These are phyloP conservation scores for Drosophila parabipectinata DNA, from an alignment of 1,140 invertebrate genomes.

Conservation along the genomic window DNA sequence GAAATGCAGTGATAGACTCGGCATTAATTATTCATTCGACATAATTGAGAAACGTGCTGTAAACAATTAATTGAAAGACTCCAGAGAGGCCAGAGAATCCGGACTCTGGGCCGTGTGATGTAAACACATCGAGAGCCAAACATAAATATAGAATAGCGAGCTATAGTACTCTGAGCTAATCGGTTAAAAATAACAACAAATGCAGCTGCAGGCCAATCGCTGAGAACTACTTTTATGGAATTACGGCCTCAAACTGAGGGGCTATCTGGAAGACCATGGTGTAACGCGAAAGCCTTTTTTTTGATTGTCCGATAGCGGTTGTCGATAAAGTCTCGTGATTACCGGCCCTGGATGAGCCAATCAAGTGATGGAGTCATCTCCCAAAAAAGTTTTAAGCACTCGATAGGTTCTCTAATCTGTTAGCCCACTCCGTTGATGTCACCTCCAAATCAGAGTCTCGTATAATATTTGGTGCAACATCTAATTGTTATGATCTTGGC, in stretches of 20 bases:
- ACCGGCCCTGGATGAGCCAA: conserved; percentile 52
- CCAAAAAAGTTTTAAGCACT: conserved; percentile 19
- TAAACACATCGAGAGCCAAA: conserved; percentile 43
- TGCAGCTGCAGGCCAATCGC: conserved; percentile 26
- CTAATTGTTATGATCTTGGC: conserved; percentile 23
- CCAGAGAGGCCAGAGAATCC: conserved; percentile 19
- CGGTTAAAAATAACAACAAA: conserved; percentile 55
- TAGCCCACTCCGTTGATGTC: conserved; percentile 13
- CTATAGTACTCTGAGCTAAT: conserved; percentile 42
- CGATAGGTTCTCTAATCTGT: conserved; percentile 11
- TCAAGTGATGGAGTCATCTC: conserved; percentile 46
- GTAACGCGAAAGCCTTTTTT: conserved; percentile 14
- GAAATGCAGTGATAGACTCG: conserved; percentile 64
- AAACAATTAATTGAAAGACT: conserved; percentile 56
- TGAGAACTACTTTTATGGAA: conserved; percentile 31
- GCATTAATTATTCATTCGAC: conserved; percentile 58
- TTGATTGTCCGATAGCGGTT: conserved; percentile 48
- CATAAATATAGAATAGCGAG: conserved; percentile 46
- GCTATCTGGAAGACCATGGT: conserved; percentile 20
- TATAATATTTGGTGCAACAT: conserved; percentile 5
- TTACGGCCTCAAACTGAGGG: conserved; percentile 4
- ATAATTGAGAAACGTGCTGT: conserved; percentile 63
- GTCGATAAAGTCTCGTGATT: conserved; percentile 33
- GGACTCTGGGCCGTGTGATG: not conserved
- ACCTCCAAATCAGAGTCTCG: conserved; percentile 3